Conservation (phyloP, 2,797 vertebrate species). For the Buphagus erythrorhynchus region DNA sequence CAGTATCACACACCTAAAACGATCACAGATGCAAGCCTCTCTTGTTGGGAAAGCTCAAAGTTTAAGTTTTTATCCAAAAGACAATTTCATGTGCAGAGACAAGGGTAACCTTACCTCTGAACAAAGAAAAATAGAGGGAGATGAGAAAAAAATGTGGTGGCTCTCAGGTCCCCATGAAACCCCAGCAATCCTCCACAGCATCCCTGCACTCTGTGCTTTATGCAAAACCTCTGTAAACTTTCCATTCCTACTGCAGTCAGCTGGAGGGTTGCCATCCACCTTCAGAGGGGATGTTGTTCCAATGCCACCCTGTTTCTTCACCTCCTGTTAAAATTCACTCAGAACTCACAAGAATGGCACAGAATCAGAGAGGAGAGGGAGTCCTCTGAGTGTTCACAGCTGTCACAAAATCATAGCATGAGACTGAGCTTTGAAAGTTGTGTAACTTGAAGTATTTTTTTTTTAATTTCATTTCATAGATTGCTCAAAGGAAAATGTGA, state of each 20-base stretch:
- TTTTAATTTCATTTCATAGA: neutral
- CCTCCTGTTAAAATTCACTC: neutral
- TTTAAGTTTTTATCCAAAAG: neutral
- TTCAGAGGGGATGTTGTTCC: neutral
- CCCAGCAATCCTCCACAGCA: neutral
- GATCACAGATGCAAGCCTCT: neutral
- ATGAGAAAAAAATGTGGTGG: accelerated
- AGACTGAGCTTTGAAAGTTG: neutral
- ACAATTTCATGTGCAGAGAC: neutral
- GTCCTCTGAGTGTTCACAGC: neutral
- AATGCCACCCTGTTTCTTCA: neutral
- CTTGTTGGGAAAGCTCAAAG: neutral
- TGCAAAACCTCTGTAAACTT: neutral
- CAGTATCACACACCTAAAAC: neutral
- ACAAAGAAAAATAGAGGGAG: neutral
- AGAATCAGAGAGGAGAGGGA: neutral
- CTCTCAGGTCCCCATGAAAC: neutral
- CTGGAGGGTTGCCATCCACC: neutral
- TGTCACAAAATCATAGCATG: neutral
- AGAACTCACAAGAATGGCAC: neutral
- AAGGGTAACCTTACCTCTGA: neutral
- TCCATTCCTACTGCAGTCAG: neutral
- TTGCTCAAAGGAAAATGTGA: neutral
- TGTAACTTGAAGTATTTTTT: neutral
- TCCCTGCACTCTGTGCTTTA: neutral